Percentiles rank a stretch among this genome's conserved stretches.
These are phyloP conservation scores for Coranthus polyacanthus DNA, from an alignment of 2,797 vertebrate genomes.

Conservation along the genomic window DNA sequence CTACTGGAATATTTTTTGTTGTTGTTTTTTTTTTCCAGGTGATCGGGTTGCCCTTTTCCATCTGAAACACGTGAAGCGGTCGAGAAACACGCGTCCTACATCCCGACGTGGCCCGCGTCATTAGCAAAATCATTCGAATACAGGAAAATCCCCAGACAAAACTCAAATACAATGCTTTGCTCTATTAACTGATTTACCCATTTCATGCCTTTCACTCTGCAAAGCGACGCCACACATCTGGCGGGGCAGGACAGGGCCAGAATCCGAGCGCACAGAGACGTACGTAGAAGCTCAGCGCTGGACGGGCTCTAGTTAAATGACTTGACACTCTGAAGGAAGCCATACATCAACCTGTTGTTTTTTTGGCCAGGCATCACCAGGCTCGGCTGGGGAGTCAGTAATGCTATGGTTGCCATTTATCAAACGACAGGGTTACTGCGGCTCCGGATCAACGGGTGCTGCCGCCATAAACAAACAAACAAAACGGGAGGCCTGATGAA, in stretches of 20 bases:
- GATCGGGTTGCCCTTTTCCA: no score
- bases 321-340: conserved; percentile 76
- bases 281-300: conserved; percentile 15
- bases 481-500: conserved; percentile 68
- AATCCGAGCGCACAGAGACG: conserved; percentile 16
- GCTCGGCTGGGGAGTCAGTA: conserved; percentile 76
- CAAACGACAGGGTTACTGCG: conserved; percentile 78
- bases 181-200: no score
- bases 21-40: no score
- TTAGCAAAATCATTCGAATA: no score
- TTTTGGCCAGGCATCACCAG: conserved; percentile 66
- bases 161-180: no score
- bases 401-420: conserved; percentile 79
- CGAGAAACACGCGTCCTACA: no score
- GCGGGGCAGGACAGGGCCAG: not conserved
- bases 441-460: conserved; percentile 70
- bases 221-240: conserved; percentile 30
- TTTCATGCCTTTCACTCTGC: no score
- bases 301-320: conserved; percentile 63
- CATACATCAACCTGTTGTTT: conserved; percentile 80
- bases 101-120: no score
- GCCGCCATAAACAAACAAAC: conserved; percentile 74
- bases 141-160: no score
- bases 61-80: no score
- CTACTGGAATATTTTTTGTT: no score